Percentiles rank a stretch among this genome's conserved stretches.
phyloP scores from a whole-genome alignment of 2,113 vertebrate species.

The Oreochromis tanganicae region DNA sequence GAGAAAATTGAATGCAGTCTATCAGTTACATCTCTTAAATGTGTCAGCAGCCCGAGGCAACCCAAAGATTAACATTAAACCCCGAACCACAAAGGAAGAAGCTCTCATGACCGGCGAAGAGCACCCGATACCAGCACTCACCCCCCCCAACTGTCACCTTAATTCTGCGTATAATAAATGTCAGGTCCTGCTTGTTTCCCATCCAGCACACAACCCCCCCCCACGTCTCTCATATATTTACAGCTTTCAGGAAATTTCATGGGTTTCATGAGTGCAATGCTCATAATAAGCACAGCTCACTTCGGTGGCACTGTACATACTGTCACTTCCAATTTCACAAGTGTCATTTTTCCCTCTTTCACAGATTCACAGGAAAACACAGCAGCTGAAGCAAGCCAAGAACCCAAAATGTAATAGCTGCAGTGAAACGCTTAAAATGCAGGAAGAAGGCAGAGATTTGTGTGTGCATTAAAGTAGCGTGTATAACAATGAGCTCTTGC shows the following conservation, averaged over 20 bases:
- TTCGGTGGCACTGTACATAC: slow-evolving; percentile 15
- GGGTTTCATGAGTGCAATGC: slow-evolving; percentile 18
- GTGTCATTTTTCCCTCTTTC: slow-evolving; percentile 39
- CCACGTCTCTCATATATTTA: slow-evolving; percentile 6
- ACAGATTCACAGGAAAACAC: slow-evolving; percentile 16
- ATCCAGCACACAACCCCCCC: neutral
- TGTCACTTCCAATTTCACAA: slow-evolving; percentile 60
- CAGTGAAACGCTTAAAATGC: neutral
- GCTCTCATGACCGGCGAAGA: neutral
- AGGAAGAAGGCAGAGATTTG: neutral
- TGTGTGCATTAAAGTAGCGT: neutral
- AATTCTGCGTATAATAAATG: slow-evolving; percentile 17
- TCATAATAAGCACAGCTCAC: slow-evolving; percentile 43
- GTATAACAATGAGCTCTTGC: neutral
- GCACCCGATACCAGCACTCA: neutral
- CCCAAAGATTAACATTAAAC: slow-evolving; percentile 28
- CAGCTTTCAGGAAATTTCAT: slow-evolving; percentile 15
- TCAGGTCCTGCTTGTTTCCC: neutral
- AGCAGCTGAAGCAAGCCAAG: slow-evolving; percentile 11
- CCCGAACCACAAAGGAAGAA: slow-evolving; percentile 13
- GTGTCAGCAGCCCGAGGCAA: slow-evolving; percentile 45
- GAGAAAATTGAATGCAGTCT: slow-evolving; percentile 1
- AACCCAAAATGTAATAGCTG: neutral
- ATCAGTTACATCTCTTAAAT: slow-evolving; percentile 38
- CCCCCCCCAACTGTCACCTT: slow-evolving; percentile 20